A percentile compares a stretch with the other conserved stretches of the same genome.
These are phyloP conservation scores for Chitala chitala DNA, from an alignment of 2,113 vertebrate species.

Conservation along the genomic window DNA sequence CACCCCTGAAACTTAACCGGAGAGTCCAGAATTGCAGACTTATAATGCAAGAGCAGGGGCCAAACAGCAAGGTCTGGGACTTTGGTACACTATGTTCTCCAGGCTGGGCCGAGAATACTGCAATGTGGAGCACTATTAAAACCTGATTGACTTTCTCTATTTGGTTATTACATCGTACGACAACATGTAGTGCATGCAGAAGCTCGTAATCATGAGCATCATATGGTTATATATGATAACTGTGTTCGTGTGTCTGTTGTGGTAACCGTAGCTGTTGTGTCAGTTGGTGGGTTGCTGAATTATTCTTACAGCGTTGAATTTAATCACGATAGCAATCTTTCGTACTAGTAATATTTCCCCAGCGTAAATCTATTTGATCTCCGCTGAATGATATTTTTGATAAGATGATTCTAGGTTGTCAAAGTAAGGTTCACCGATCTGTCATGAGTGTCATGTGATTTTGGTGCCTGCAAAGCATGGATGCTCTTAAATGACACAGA, in stretches of 20 bases:
- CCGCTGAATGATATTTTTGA: too few species aligned
- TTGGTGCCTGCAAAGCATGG: too few species aligned
- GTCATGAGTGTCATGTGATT: too few species aligned
- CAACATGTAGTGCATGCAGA: background rate
- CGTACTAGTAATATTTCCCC: background rate
- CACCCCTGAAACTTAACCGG: conserved; percentile 3
- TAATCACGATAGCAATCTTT: background rate
- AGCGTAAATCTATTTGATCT: too few species aligned
- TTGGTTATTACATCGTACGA: background rate
- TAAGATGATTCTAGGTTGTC: too few species aligned
- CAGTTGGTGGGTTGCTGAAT: too few species aligned
- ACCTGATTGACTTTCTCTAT: background rate
- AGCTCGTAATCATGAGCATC: background rate
- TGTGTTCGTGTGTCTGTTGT: background rate
- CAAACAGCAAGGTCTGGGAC: background rate
- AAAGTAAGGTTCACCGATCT: too few species aligned
- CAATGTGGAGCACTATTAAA: background rate
- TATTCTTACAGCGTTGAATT: background rate
- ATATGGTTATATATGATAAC: background rate
- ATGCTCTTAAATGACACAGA: too few species aligned
- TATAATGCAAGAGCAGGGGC: background rate
- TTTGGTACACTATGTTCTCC: background rate
- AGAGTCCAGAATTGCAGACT: background rate
- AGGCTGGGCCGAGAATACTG: background rate
- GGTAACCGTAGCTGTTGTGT: background rate